Base-by-base conservation (phyloP, 2,888 invertebrate species). In the Bembecia ichneumoniformis region DNA sequence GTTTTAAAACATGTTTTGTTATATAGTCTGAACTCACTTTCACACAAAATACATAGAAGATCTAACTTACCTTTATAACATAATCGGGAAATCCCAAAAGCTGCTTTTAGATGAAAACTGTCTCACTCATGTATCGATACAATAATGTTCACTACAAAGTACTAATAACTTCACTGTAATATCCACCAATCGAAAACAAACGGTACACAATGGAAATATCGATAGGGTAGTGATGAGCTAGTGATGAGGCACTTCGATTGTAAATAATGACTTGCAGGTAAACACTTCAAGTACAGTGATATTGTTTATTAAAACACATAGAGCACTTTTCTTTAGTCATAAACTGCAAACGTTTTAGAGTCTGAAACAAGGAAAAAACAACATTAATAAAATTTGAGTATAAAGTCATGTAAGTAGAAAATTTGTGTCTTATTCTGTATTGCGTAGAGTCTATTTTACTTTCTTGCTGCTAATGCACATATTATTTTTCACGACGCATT, bases 61-160 rank as follows among this genome's bases (percentile, higher is more conserved):
- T n/a, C 5, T 40, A 34, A 58, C 80, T 71, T 68, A 83, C 83
- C 83, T 83, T 79, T 75, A 83, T 68, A 73, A 67, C 82, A 81
- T 82, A 62, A 61, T 74, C 62, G 73, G 62, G 55, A 64, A 68
- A 67, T 62, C 58, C 62, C 54, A 64, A 28, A 28, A 68, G 65
- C 70, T 59, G 58, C 65, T 56, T 55, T 28, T 28, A 54, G 62
- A 62, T 58, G 57, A 63, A 59, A 64, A 59, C 66, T 62, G 54
- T 61, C 58, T 64, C 66, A 28, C 46, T 64, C 51, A 63, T 60
- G 52, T 63, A 20, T 62, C 55, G 49, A 54, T 55, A 16, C 58
- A 53, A 54, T 60, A 61, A 60, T 53, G 58, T 61, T 54, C 64
- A 67, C 63, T 58, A 59, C 60, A 58, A 56, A 44, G 15, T 15